phyloP scores from a whole-genome alignment of 2,113 vertebrate genomes.

The Chaenogobius annularis region DNA sequence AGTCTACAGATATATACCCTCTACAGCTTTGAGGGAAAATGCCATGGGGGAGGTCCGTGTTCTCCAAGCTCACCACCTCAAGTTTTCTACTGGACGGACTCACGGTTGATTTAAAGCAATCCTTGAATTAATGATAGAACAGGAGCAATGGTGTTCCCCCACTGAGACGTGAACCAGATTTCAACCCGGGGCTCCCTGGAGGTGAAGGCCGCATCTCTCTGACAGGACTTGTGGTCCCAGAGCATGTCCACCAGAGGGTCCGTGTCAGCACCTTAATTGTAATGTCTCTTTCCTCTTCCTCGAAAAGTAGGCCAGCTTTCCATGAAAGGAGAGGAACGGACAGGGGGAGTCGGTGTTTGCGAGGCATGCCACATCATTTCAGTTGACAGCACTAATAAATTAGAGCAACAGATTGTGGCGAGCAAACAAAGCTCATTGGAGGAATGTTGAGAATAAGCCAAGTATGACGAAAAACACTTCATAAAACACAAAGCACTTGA shows the following conservation, averaged over 20 bases:
- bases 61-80: background rate
- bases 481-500: slow-evolving; percentile 23
- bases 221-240: slow-evolving; percentile 70
- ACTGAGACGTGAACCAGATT: slow-evolving; percentile 79
- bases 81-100: slow-evolving; percentile 4
- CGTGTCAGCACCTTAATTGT: slow-evolving; percentile 64
- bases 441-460: slow-evolving; percentile 38
- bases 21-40: background rate
- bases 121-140: slow-evolving; percentile 75
- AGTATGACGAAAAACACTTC: slow-evolving; percentile 44
- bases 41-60: slow-evolving; percentile 11
- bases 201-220: slow-evolving; percentile 63
- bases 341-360: slow-evolving; percentile 45
- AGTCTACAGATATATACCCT: background rate
- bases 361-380: slow-evolving; percentile 66
- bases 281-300: slow-evolving; percentile 55
- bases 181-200: slow-evolving; percentile 75
- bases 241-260: slow-evolving; percentile 66
- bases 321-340: slow-evolving; percentile 49
- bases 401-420: slow-evolving; percentile 71
- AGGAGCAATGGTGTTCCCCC: slow-evolving; percentile 60
- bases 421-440: slow-evolving; percentile 77
- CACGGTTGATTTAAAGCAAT: slow-evolving; percentile 35
- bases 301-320: slow-evolving; percentile 70
- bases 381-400: slow-evolving; percentile 74